Evolutionary conservation across 2,888 invertebrate species (phyloP).

Genomic region (Conomelus anceps): DNA sequence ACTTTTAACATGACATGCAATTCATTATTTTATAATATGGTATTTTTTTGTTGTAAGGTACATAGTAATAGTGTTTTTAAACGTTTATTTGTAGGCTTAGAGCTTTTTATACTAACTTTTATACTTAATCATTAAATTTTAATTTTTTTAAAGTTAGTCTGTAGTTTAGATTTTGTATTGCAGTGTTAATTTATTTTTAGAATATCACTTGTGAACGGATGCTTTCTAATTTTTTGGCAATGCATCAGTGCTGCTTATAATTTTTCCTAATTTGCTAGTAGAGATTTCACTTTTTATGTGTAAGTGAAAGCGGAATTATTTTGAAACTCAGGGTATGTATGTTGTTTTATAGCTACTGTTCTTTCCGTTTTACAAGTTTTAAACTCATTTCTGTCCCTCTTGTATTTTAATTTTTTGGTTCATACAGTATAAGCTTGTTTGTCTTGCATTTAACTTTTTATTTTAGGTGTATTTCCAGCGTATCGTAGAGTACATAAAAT

Average conservation of each 20-base stretch:
- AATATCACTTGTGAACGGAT: not conserved
- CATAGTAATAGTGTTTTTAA: not conserved
- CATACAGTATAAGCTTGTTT: not conserved
- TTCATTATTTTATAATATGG: not conserved
- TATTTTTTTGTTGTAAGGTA: not conserved
- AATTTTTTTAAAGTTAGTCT: not conserved
- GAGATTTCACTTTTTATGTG: not conserved
- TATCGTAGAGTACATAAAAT: too few species aligned
- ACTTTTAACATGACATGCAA: not conserved
- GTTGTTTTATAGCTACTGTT: not conserved
- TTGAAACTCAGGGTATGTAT: not conserved
- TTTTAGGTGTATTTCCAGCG: too few species aligned
- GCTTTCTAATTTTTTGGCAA: not conserved
- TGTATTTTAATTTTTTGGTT: not conserved
- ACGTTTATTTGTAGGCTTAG: not conserved
- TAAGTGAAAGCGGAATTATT: not conserved
- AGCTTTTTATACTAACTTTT: not conserved
- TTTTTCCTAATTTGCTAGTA: not conserved
- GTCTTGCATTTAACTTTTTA: not conserved
- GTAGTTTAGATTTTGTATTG: not conserved
- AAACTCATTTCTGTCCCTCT: not conserved
- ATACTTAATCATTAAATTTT: not conserved
- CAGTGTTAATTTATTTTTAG: not conserved
- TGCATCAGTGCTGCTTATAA: not conserved
- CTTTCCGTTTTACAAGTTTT: not conserved